These are phyloP conservation scores for Parambassis ranga DNA, from an alignment of 2,797 vertebrate species.

Conservation along the genomic window DNA sequence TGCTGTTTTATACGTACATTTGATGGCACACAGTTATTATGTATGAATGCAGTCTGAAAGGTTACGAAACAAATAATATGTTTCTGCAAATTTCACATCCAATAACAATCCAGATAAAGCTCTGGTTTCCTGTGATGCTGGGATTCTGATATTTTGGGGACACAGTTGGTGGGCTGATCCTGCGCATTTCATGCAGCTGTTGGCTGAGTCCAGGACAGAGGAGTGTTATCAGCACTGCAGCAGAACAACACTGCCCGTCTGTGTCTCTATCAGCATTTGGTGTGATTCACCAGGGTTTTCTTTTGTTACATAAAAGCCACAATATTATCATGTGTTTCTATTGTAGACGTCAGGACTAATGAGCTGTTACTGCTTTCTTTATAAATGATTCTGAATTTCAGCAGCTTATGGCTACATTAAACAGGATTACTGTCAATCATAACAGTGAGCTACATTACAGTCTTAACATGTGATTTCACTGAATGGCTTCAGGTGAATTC, in stretches of 20 bases:
- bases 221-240: neutral
- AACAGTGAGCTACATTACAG: neutral
- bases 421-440: neutral
- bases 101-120: slow-evolving; percentile 26
- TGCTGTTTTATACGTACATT: too few relatives aligned
- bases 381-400: neutral
- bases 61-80: slow-evolving; percentile 13
- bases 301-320: neutral
- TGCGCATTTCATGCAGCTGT: neutral
- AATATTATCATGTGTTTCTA: neutral
- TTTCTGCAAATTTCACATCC: slow-evolving; percentile 19
- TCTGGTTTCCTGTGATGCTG: slow-evolving; percentile 9
- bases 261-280: neutral
- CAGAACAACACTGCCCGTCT: neutral
- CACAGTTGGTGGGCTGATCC: slow-evolving; percentile 10
- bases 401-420: accelerated
- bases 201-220: neutral
- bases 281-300: neutral
- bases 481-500: neutral
- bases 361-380: neutral
- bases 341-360: neutral
- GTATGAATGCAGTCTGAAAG: slow-evolving; percentile 9
- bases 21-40: neutral
- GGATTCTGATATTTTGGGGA: neutral
- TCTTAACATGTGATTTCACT: neutral